A percentile compares a stretch with the other conserved stretches of the same genome.
phyloP scores from a whole-genome alignment of 2,113 vertebrate species.

The Gobio gobio region DNA sequence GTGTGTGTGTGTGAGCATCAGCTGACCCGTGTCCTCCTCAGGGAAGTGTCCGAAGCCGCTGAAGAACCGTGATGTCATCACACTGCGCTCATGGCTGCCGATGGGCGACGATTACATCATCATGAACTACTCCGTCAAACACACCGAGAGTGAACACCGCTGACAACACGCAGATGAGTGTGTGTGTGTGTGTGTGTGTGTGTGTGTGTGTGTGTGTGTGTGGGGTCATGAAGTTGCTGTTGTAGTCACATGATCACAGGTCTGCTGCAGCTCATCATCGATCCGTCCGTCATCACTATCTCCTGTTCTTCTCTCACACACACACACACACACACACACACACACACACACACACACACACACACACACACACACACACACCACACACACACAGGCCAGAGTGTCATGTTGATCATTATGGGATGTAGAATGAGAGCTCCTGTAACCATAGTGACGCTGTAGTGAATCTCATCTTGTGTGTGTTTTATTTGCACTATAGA shows the following conservation, averaged over 20 bases:
- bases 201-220: background rate
- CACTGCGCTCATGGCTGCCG: constrained; percentile 93
- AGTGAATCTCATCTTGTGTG: too few species aligned
- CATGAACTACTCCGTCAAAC: constrained; percentile 98
- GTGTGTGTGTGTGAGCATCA: too few species aligned
- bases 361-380: background rate
- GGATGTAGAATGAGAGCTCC: too few species aligned
- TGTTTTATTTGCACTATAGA: too few species aligned
- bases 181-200: too few species aligned
- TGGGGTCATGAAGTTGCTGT: background rate
- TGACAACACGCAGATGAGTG: too few species aligned
- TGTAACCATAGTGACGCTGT: too few species aligned
- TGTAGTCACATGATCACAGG: constrained; percentile 20
- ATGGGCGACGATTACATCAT: constrained; percentile 95
- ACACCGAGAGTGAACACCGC: constrained; percentile 85
- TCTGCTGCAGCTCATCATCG: background rate
- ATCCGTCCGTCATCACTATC: background rate
- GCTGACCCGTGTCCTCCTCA: constrained; percentile 59
- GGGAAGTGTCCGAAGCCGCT: constrained; percentile 94
- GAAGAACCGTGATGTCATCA: constrained; percentile 93
- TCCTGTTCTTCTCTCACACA: background rate
- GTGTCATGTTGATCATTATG: too few species aligned
- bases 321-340: background rate
- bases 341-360: background rate
- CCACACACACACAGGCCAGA: background rate